Percentiles rank a stretch among this genome's conserved stretches.
Evolutionary conservation across 1,140 invertebrate species (phyloP).

Genomic region (Carposina sasakii): DNA sequence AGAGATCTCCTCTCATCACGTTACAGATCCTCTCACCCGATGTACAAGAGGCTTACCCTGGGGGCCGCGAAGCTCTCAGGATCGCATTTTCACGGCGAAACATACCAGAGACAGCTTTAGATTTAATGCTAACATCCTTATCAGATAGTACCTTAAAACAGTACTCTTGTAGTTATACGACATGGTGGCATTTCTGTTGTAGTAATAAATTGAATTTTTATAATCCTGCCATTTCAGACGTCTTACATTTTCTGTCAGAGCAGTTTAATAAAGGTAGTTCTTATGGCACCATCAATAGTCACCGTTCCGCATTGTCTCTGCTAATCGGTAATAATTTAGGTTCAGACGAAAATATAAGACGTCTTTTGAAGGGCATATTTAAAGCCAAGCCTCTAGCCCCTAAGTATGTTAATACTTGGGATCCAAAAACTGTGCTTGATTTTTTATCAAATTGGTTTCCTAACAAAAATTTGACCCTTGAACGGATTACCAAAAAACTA

Average conservation of each 20-base stretch:
- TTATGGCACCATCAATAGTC: slow-evolving; percentile 8
- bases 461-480: neutral
- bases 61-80: slow-evolving; percentile 6
- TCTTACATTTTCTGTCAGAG: slow-evolving; percentile 1
- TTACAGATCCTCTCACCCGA: slow-evolving; percentile 4
- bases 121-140: slow-evolving; percentile 3
- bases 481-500: neutral
- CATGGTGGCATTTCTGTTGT: slow-evolving; percentile 9
- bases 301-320: slow-evolving; percentile 7
- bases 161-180: neutral
- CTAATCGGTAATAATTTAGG: slow-evolving; percentile 5
- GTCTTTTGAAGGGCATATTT: slow-evolving; percentile 2
- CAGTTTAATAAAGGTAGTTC: slow-evolving; percentile 7
- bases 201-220: neutral
- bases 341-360: slow-evolving; percentile 1
- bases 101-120: neutral
- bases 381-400: neutral
- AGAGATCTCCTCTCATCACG: neutral
- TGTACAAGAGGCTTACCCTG: slow-evolving; percentile 4
- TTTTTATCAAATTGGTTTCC: neutral
- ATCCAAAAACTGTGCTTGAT: neutral
- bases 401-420: neutral
- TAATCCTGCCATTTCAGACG: neutral
- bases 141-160: slow-evolving; percentile 6
- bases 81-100: neutral